Percentiles rank a stretch among this genome's conserved stretches.
phyloP scores from a whole-genome alignment of 2,888 invertebrate genomes.

The Cerceris ruficornis region DNA sequence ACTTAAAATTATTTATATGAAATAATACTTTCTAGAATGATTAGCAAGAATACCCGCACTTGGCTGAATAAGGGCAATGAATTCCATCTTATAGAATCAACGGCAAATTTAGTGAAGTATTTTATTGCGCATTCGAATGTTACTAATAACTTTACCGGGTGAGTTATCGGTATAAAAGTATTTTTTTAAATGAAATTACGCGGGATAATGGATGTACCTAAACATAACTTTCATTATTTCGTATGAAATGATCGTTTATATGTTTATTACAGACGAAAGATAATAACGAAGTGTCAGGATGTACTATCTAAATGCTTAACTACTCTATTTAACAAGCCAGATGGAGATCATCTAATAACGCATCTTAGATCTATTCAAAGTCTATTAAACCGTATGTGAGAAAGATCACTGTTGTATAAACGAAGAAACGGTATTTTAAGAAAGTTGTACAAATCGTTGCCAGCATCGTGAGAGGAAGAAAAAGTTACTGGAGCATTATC shows the following conservation, averaged over 20 bases:
- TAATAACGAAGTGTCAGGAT: slow-evolving; percentile 88
- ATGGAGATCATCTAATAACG: slow-evolving; percentile 85
- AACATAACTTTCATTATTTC: background rate
- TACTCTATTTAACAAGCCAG: slow-evolving; percentile 89
- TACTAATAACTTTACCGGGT: slow-evolving; percentile 82
- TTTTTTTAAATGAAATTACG: slow-evolving; percentile 59
- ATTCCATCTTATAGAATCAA: slow-evolving; percentile 91
- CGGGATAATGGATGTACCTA: background rate
- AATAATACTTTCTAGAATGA: slow-evolving; percentile 83
- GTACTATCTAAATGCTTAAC: slow-evolving; percentile 89
- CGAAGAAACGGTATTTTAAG: slow-evolving; percentile 6
- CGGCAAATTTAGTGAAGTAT: slow-evolving; percentile 87
- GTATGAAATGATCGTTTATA: background rate
- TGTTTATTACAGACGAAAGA: slow-evolving; percentile 84
- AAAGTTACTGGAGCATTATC: background rate
- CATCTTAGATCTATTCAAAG: slow-evolving; percentile 84
- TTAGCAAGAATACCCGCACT: slow-evolving; percentile 91
- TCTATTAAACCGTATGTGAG: slow-evolving; percentile 82
- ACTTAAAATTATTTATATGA: slow-evolving; percentile 2
- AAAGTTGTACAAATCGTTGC: slow-evolving; percentile 37
- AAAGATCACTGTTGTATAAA: background rate
- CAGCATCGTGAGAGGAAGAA: background rate
- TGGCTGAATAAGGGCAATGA: slow-evolving; percentile 94
- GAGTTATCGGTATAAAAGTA: slow-evolving; percentile 59
- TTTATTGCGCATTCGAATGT: slow-evolving; percentile 85